Percentiles rank a stretch among this genome's conserved stretches.
Conservation (phyloP, 2,113 vertebrate genomes). For the Ammodramus savannarum region DNA sequence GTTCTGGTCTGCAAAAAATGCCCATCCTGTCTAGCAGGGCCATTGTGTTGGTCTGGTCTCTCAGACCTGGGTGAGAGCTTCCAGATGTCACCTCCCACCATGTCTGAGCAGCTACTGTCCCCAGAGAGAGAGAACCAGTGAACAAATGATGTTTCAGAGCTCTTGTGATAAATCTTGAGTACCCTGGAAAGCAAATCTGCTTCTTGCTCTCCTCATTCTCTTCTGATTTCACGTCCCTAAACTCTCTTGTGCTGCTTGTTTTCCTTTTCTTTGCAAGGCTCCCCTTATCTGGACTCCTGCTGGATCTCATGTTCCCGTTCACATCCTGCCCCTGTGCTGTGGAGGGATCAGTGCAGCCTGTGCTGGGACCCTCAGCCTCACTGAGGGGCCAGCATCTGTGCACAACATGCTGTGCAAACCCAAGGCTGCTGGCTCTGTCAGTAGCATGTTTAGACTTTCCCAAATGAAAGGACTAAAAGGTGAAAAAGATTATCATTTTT, state of each 20-base stretch:
- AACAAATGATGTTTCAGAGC: background rate
- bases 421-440: background rate
- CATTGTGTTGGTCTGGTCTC: background rate
- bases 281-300: background rate
- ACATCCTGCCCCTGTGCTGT: background rate
- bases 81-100: background rate
- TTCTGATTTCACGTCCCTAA: background rate
- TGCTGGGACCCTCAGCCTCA: background rate
- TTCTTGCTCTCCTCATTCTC: background rate
- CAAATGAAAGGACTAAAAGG: background rate
- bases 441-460: background rate
- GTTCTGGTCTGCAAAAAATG: background rate
- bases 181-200: background rate
- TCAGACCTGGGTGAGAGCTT: background rate
- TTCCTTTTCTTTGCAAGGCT: background rate
- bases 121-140: background rate
- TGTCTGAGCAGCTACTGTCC: background rate
- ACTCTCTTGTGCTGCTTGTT: background rate
- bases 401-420: background rate
- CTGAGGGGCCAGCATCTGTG: accelerated
- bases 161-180: background rate
- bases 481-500: background rate
- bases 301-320: background rate
- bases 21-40: background rate
- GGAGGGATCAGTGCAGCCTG: accelerated